Evolutionary conservation across 2,888 invertebrate genomes (phyloP).

Genomic region (Cartodere bifasciata): DNA sequence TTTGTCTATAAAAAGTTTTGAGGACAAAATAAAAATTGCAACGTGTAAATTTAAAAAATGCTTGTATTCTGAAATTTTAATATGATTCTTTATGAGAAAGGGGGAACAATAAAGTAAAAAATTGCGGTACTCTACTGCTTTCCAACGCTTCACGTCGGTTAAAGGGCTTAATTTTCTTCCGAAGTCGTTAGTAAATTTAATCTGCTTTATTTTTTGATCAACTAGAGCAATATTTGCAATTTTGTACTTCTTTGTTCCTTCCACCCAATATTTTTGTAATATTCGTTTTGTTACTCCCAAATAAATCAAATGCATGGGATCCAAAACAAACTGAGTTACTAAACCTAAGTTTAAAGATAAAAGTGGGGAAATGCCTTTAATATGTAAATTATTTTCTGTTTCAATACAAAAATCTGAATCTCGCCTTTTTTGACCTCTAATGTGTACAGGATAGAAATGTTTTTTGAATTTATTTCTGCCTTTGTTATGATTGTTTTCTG

Average conservation of each 20-base stretch:
- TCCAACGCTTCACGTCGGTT: constrained; percentile 6
- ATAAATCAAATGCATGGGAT: constrained; percentile 14
- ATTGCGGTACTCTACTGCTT: constrained; percentile 5
- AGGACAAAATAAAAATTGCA: constrained; percentile 6
- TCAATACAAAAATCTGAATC: constrained; percentile 7
- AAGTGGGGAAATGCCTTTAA: constrained; percentile 11
- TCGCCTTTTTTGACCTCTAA: constrained; percentile 2
- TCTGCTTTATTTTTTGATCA: neutral
- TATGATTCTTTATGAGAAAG: constrained; percentile 4
- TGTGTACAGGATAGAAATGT: constrained; percentile 9
- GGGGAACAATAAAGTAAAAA: constrained; percentile 7
- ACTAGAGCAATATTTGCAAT: neutral
- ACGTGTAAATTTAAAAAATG: constrained; percentile 7
- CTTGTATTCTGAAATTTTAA: constrained; percentile 3
- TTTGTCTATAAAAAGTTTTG: neutral
- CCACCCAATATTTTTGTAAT: constrained; percentile 8
- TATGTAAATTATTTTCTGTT: constrained; percentile 4
- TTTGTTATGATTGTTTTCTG: no score
- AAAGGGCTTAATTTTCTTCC: constrained; percentile 5
- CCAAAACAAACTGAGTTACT: constrained; percentile 12
- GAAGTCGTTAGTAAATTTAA: constrained; percentile 6
- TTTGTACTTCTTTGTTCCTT: constrained; percentile 5
- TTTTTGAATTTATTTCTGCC: constrained; percentile 8
- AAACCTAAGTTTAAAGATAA: constrained; percentile 9
- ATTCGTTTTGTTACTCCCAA: constrained; percentile 13